Percentiles rank a stretch among this genome's conserved stretches.
phyloP scores from a whole-genome alignment of 2,888 invertebrate species.

The Agriotes lineatus region DNA sequence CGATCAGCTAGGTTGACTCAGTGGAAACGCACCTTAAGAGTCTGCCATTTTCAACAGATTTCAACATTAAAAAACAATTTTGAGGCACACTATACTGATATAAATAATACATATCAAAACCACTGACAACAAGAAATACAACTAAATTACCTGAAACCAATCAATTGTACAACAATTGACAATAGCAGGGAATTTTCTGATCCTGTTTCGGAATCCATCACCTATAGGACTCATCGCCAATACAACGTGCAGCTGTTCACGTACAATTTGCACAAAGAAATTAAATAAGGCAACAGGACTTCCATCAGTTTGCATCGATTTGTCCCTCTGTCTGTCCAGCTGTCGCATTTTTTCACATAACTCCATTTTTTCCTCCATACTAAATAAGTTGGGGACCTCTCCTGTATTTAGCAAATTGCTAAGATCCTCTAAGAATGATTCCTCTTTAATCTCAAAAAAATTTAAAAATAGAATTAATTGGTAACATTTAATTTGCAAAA shows the following conservation, averaged over 20 bases:
- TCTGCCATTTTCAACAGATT: too few relatives aligned
- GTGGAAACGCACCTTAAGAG: too few relatives aligned
- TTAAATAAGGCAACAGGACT: conserved; percentile 91
- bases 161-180: conserved; percentile 97
- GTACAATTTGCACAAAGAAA: conserved; percentile 87
- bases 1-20: too few relatives aligned
- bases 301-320: conserved; percentile 91
- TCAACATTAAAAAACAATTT: too few relatives aligned
- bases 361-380: conserved; percentile 88
- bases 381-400: conserved; percentile 92
- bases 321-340: conserved; percentile 90
- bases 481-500: not conserved
- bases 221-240: conserved; percentile 94
- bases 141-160: conserved; percentile 82
- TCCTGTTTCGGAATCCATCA: conserved; percentile 82
- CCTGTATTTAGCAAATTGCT: conserved; percentile 94
- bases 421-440: conserved; percentile 92
- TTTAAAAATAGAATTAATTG: not conserved
- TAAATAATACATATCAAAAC: too few relatives aligned
- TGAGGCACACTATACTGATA: too few relatives aligned
- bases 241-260: conserved; percentile 91
- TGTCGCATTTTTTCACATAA: conserved; percentile 93
- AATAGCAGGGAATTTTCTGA: conserved; percentile 91
- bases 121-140: too few relatives aligned
- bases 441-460: conserved; percentile 82